phyloP scores from a whole-genome alignment of 2,797 vertebrate species.

The Paratrypauchen microcephalus region DNA sequence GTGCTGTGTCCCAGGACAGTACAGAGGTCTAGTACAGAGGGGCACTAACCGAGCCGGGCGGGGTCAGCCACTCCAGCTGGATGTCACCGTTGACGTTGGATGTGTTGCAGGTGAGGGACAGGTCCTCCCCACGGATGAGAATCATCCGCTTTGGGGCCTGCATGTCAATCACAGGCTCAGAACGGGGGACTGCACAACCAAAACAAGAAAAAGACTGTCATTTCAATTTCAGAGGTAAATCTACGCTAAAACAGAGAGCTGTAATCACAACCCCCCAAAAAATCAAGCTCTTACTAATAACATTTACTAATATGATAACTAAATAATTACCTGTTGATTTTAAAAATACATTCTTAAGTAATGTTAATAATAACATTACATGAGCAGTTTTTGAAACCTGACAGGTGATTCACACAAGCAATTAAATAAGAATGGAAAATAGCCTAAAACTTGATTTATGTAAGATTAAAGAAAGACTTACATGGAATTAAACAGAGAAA shows the following conservation, averaged over 20 bases:
- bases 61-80: slow-evolving; percentile 79
- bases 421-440: background rate
- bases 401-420: background rate
- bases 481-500: too few species aligned
- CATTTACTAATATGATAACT: too few species aligned
- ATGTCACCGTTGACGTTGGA: slow-evolving; percentile 89
- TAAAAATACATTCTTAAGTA: background rate
- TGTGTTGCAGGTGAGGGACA: slow-evolving; percentile 85
- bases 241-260: background rate
- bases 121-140: slow-evolving; percentile 82
- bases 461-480: too few species aligned
- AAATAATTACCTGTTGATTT: too few species aligned
- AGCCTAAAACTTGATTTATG: too few species aligned
- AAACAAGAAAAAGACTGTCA: slow-evolving; percentile 26
- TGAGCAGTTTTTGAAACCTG: background rate
- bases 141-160: slow-evolving; percentile 78
- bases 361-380: background rate
- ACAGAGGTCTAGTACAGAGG: background rate
- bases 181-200: slow-evolving; percentile 79
- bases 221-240: background rate
- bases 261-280: too few species aligned
- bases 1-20: background rate
- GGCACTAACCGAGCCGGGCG: slow-evolving; percentile 68
- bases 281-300: too few species aligned
- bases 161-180: slow-evolving; percentile 81